These are phyloP conservation scores for Lepidocyrtinus sp. DNA, from an alignment of 2,888 invertebrate species.

Conservation along the genomic window DNA sequence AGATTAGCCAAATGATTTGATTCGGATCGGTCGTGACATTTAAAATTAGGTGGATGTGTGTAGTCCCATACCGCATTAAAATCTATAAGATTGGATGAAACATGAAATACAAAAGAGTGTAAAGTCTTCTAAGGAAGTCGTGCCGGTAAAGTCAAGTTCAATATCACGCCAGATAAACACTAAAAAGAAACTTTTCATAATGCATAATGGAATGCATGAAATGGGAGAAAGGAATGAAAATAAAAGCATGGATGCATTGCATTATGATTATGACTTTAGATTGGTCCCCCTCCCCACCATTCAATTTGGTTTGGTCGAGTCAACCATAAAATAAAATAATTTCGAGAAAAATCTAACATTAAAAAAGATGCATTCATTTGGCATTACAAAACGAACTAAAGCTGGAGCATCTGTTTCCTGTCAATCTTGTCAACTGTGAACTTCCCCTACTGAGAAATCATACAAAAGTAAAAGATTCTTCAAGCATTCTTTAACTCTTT, in stretches of 20 bases:
- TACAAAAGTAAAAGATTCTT: too few species aligned
- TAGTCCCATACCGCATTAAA: slow-evolving; percentile 8
- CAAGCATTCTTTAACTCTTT: too few species aligned
- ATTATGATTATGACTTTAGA: too few species aligned
- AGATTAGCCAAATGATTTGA: too few species aligned
- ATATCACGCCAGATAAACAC: slow-evolving; percentile 21
- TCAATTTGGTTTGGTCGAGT: background rate
- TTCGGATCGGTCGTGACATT: slow-evolving; percentile 35
- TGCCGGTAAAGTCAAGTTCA: background rate
- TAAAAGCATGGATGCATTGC: too few species aligned
- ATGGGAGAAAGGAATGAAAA: background rate
- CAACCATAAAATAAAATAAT: background rate
- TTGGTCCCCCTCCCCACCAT: too few species aligned
- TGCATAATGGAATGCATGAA: background rate
- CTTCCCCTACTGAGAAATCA: too few species aligned
- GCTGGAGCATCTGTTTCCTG: too few species aligned
- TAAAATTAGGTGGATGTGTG: slow-evolving; percentile 20
- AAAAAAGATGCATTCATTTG: too few species aligned
- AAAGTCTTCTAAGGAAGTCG: background rate
- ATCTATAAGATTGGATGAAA: slow-evolving; percentile 14
- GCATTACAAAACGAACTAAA: too few species aligned
- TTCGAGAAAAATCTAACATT: background rate
- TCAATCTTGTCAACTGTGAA: too few species aligned
- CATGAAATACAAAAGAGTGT: slow-evolving; percentile 3
- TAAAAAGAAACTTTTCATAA: background rate